These are phyloP conservation scores for Nemapogon koenigi DNA, from an alignment of 2,888 invertebrate genomes.

Conservation along the genomic window DNA sequence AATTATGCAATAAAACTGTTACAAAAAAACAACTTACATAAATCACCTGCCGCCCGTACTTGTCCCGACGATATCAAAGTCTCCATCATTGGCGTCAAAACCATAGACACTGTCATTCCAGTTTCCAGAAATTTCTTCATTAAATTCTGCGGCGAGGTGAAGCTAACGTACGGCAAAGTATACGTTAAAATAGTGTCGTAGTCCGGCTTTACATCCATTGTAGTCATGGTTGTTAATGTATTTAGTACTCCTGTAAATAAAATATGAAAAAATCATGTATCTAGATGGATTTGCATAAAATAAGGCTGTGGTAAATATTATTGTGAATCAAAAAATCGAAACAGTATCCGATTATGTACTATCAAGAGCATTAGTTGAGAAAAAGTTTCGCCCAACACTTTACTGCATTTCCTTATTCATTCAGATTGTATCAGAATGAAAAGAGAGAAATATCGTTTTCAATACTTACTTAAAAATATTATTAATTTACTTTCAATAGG, in stretches of 20 bases:
- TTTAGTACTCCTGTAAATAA: conserved; percentile 53
- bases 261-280: background rate
- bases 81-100: conserved; percentile 53
- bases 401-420: too few relatives aligned
- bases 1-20: too few relatives aligned
- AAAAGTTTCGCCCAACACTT: background rate
- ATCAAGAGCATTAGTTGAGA: too few relatives aligned
- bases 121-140: conserved; percentile 55
- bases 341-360: too few relatives aligned
- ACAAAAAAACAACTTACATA: conserved; percentile 56
- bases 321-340: too few relatives aligned
- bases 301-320: too few relatives aligned
- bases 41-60: conserved; percentile 46
- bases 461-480: too few relatives aligned
- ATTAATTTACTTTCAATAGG: too few relatives aligned
- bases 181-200: conserved; percentile 62
- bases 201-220: conserved; percentile 60
- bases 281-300: too few relatives aligned
- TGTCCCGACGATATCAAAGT: conserved; percentile 47
- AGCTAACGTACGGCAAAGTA: conserved; percentile 60
- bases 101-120: conserved; percentile 35
- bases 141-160: conserved; percentile 48
- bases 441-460: too few relatives aligned
- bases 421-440: too few relatives aligned
- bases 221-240: conserved; percentile 56